Conservation (phyloP, 2,113 vertebrate genomes). For the Cheirogaleus medius region DNA sequence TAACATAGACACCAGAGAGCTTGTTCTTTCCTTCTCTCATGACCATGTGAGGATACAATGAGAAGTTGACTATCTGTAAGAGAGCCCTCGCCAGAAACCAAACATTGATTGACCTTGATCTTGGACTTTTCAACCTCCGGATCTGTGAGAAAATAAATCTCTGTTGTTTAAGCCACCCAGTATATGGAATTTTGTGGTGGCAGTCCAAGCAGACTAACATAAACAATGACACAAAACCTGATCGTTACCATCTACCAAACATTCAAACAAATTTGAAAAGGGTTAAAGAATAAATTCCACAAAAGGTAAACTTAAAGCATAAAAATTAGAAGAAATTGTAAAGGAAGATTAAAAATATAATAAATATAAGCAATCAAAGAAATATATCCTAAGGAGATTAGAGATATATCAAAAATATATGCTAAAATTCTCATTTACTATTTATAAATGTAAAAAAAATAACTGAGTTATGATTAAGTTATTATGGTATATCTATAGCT, state of each 20-base stretch:
- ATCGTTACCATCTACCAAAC: not conserved
- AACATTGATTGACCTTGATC: not conserved
- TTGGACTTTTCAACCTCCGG: not conserved
- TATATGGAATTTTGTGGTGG: not conserved
- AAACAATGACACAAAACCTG: not conserved
- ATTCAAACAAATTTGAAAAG: not conserved
- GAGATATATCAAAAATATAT: not conserved
- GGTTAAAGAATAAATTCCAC: not conserved
- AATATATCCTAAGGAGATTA: not conserved
- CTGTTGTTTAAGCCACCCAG: not conserved
- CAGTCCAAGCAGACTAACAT: not conserved
- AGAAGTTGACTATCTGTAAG: not conserved
- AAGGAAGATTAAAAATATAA: not conserved
- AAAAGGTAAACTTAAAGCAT: not conserved
- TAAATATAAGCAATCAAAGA: not conserved
- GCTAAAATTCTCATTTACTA: not conserved
- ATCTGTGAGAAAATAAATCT: not conserved
- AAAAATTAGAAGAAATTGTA: not conserved
- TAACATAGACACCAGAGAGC: not conserved
- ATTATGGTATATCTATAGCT: not conserved
- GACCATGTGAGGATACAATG: not conserved
- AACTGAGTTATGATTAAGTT: not conserved
- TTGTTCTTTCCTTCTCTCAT: not conserved
- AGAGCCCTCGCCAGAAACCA: not conserved
- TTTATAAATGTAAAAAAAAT: not conserved